Base-by-base conservation (phyloP, 2,113 vertebrate genomes). In the Erythrolamprus reginae region DNA sequence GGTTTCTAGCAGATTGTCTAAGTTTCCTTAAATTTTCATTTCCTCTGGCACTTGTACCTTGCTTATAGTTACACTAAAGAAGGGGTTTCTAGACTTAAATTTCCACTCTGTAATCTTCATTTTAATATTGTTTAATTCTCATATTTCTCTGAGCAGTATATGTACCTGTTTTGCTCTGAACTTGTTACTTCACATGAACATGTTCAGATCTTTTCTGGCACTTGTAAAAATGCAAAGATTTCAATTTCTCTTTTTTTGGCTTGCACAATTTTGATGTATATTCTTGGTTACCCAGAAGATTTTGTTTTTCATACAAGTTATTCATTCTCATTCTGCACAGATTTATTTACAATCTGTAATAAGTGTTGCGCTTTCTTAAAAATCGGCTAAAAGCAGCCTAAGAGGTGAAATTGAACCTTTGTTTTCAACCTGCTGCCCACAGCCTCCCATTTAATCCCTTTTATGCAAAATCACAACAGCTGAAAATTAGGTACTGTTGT, bases 1-100 rank as follows among this genome's bases (percentile, higher is more conserved):
- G 91, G 91, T 89, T 51, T 38, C 65, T 95, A 94, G 93, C 95
- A 96, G 94, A 89, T 85, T 94, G 92, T 93, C 95, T 95, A 94
- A 93, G 94, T 96, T 95, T 96, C 94, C 94, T 93, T 94, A 95
- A 94, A 95, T 96, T 96, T 95, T 96, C 95, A 96, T 96, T 96
- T 96, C 95, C 94, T 95, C 93, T 95, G 95, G 95, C 94, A 94
- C 87, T 51, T 0, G 0, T 91, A 92, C 94, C 92, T 91, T 96
- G 89, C 92, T 95, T 93, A 93, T 86, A 94, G 90, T 93, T 95
- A 95, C 86, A 91, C 90, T 95, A 91, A 95, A 90, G 28, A 0
- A 45, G 28, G 0, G 28, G 90, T 84, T 93, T 94, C 70, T 93
- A 93, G 91, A 92, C 88, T 93, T 91, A 95, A 95, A 89, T 96